Evolutionary conservation across 1,140 invertebrate species (phyloP).

Genomic region (Adoxophyes honmai): DNA sequence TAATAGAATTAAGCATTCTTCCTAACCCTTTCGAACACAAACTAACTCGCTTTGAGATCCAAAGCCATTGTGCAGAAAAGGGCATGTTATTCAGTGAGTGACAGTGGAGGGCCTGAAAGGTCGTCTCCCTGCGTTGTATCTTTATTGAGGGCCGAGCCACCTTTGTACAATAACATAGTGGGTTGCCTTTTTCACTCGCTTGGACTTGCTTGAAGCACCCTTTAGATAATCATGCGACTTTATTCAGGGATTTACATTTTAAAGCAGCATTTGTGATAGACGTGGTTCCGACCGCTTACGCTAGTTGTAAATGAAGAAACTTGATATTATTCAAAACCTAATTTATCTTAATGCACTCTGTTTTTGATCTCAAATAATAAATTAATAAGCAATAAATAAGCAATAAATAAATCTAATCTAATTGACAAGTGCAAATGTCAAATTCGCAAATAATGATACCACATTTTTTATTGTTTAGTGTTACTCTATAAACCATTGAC

Average conservation of each 20-base stretch:
- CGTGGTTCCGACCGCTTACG: too few relatives aligned
- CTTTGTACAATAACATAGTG: constrained; percentile 44
- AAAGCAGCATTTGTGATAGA: too few relatives aligned
- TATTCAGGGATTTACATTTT: neutral
- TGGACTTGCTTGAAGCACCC: neutral
- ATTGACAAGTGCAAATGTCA: too few relatives aligned
- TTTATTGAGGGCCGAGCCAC: constrained; percentile 40
- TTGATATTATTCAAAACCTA: too few relatives aligned
- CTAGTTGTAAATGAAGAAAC: too few relatives aligned
- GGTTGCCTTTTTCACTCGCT: constrained; percentile 4
- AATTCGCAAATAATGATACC: too few relatives aligned
- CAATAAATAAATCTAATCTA: too few relatives aligned
- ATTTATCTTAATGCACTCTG: too few relatives aligned
- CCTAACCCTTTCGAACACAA: neutral
- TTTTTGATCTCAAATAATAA: too few relatives aligned
- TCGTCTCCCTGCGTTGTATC: constrained; percentile 38
- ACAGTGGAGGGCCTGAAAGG: constrained; percentile 49
- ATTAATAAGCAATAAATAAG: too few relatives aligned
- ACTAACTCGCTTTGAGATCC: constrained; percentile 24
- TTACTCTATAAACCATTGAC: too few relatives aligned
- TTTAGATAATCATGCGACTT: constrained; percentile 8
- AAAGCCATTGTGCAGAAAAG: constrained; percentile 39
- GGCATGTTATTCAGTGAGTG: constrained; percentile 43
- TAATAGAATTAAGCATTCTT: neutral
- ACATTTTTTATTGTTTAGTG: too few relatives aligned